Base-by-base conservation (phyloP, 2,113 vertebrate species). In the Scomber colias region DNA sequence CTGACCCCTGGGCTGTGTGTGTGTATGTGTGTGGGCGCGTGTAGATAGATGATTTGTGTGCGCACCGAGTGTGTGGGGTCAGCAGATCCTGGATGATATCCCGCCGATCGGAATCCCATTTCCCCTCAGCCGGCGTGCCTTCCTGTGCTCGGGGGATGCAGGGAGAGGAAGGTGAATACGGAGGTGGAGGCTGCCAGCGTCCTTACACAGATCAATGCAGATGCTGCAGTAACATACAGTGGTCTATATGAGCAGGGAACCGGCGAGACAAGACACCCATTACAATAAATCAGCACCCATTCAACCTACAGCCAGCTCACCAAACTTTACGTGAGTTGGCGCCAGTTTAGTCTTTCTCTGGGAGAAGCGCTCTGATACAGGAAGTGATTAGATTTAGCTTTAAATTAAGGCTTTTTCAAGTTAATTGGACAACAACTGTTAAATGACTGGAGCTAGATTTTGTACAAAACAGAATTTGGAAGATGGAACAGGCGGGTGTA, bases 21-120 rank as follows among this genome's bases (percentile, higher is more conserved):
- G 67, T 55, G 60, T 60, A n/a, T 74, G 54, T 66, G 55, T 51
- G 64, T 16, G 53, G 62, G 40, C 70, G 75, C 85, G 75, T 75
- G 65, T 73, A 82, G 87, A 82, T 67, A 11, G 75, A 80, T 90
- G 86, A 91, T 90, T 84, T 91, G 90, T 85, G 84, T 71, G 46
- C 62, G 40, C 74, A 71, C 77, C 64, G 83, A 61, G 78, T 45
- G 64, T 74, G 61, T 16, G 80, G 82, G 87, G 83, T 90, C 90
- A 94, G 89, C 89, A 91, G 90, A 94, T 93, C 85, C 83, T 31
- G 80, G 85, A 90, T 86, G 87, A 89, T 93, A 92, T 90, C 91
- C 87, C 82, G 55, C 81, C 85, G 89, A 92, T 93, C 46, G 85
- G 92, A 90, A 93, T 94, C 92, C 83, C 86, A 87, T 93, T 92